These are phyloP conservation scores for Cichlasoma orientale DNA, from an alignment of 2,797 vertebrate genomes.

Conservation along the genomic window DNA sequence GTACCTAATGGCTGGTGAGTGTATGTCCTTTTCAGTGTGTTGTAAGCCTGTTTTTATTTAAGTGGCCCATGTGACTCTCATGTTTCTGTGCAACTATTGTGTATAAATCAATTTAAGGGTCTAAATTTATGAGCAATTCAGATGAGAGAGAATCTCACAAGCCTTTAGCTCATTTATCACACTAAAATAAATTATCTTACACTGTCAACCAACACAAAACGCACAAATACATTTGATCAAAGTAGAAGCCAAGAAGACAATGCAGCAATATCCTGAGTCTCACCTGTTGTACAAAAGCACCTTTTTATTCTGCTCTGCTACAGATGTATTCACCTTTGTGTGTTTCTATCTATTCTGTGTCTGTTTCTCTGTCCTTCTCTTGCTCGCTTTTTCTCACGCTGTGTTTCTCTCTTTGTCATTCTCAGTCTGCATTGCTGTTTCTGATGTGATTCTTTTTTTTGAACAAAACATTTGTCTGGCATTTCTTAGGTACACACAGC, in stretches of 20 bases:
- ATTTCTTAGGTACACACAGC: conserved; percentile 15
- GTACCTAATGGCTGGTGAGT: background rate
- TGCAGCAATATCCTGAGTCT: background rate
- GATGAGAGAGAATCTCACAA: background rate
- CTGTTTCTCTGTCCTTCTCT: conserved; percentile 22
- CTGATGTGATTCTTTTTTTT: conserved; percentile 34
- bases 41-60: background rate
- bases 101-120: background rate
- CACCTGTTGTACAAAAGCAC: background rate
- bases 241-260: background rate
- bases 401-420: conserved; percentile 22
- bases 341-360: conserved; percentile 7
- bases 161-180: background rate
- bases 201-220: background rate
- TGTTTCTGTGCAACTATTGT: background rate
- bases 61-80: background rate
- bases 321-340: background rate
- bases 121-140: background rate
- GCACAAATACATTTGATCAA: background rate
- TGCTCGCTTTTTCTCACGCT: background rate
- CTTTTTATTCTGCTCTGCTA: background rate
- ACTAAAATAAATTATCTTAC: background rate
- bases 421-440: background rate
- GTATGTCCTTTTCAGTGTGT: background rate
- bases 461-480: conserved; percentile 24